Conservation (phyloP, 2,797 vertebrate species). For the Margarornis squamiger region DNA sequence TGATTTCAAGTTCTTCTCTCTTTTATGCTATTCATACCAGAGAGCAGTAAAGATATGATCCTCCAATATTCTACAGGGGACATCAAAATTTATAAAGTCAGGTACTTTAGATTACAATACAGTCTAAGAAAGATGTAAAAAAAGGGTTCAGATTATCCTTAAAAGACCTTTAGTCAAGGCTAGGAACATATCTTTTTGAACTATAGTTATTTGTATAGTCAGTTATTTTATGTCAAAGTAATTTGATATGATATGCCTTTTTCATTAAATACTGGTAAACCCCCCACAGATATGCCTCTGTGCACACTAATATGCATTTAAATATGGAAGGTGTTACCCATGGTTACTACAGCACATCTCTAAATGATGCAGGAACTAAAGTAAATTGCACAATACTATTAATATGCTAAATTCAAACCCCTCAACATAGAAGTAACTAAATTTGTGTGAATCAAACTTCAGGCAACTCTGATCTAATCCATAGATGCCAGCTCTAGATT, state of each 20-base stretch:
- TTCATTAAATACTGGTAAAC: background rate
- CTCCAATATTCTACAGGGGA: background rate
- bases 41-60: background rate
- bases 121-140: background rate
- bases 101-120: background rate
- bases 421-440: background rate
- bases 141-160: background rate
- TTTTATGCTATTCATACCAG: background rate
- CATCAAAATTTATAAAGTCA: background rate
- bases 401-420: background rate
- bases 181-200: background rate
- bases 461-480: background rate
- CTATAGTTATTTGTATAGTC: background rate
- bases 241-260: background rate
- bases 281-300: background rate
- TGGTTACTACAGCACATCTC: background rate
- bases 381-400: background rate
- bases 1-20: background rate
- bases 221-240: background rate
- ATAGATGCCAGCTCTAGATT: background rate
- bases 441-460: background rate
- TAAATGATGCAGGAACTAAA: background rate
- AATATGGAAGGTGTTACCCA: background rate
- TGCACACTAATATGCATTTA: background rate
- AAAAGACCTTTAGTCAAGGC: background rate